Evolutionary conservation across 2,888 invertebrate species (phyloP).

Genomic region (Microctonus hyperodae): DNA sequence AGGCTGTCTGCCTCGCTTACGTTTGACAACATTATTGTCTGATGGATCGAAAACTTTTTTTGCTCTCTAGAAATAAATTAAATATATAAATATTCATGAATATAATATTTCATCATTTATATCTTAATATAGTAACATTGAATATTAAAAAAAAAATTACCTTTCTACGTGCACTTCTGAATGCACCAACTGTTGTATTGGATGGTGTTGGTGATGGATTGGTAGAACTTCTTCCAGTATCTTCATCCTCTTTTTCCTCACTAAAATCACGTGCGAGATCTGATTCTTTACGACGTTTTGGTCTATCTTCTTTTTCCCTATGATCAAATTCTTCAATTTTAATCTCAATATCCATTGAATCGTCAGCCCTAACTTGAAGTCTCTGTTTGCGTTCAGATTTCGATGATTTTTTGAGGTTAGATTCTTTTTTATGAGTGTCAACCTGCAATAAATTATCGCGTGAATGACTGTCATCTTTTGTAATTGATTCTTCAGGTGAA

Average conservation of each 20-base stretch:
- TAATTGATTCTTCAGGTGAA: constrained; percentile 39
- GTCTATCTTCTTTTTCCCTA: constrained; percentile 42
- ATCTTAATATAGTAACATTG: too few relatives aligned
- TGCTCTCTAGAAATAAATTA: constrained; percentile 68
- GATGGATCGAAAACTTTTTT: constrained; percentile 88
- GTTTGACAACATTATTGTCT: constrained; percentile 78
- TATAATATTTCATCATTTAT: constrained; percentile 3
- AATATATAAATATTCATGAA: background rate
- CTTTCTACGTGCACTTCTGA: constrained; percentile 60
- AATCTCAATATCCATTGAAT: constrained; percentile 58
- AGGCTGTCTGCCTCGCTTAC: constrained; percentile 74
- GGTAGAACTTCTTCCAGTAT: constrained; percentile 66
- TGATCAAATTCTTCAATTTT: constrained; percentile 53
- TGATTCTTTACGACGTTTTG: constrained; percentile 32
- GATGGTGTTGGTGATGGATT: constrained; percentile 60
- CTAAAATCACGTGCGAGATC: constrained; percentile 42
- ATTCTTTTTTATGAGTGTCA: constrained; percentile 30
- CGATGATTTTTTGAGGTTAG: constrained; percentile 53
- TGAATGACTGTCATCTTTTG: constrained; percentile 35
- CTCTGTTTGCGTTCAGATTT: constrained; percentile 59
- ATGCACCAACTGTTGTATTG: constrained; percentile 53
- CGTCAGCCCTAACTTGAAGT: constrained; percentile 55
- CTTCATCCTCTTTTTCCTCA: constrained; percentile 64
- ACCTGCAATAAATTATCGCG: constrained; percentile 24
- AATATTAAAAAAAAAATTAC: constrained; percentile 38